Base-by-base conservation (phyloP, 1,140 invertebrate species). In the Sesamia nonagrioides region DNA sequence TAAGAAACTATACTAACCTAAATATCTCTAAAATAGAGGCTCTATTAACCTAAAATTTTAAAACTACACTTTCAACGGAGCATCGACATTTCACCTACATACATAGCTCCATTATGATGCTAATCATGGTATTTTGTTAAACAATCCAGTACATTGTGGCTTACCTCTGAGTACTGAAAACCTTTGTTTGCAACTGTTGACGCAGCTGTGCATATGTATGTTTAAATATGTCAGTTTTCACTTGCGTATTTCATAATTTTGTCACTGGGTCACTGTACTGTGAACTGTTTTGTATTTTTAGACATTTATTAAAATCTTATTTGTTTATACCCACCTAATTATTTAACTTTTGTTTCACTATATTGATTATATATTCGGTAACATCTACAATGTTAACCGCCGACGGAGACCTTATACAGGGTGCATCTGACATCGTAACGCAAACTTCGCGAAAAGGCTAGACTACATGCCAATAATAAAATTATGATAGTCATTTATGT, bases 61-160 rank as follows among this genome's bases (percentile, higher is more conserved):
- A 42, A 42, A 66, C 1, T 1, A 6, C 9, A 35, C 58, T 7
- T 27, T 73, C 11, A 3, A 13, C 4, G 27, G 33, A 13, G 8
- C 69, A 45, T 69, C 48, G 60, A 60, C 56, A 72, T 78, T 78
- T 63, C 71, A 73, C 52, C 54, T n/a, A 73, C 50, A 73, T n/a
- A 73, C 50, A 73, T 73, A 58, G 11, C 27, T 6, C 21, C 50
- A 71, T 71, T 71, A 54, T 71, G 3, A 71, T 71, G 68, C 68
- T 71, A 71, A 71, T 71, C 33, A 48, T 71, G 11, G 18, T 5
- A 3, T 48, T 35, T 37, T 17, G 33, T 27, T 40, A 45, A 71
- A 71, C 68, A 71, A 71, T 71, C n/a, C 13, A 52, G 18, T 50
- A 0, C 45, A 52, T 54, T 37, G 61, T 42, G 35, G 37, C 35